These are phyloP conservation scores for Shargacucullia verbasci DNA, from an alignment of 2,888 invertebrate genomes.

Conservation along the genomic window DNA sequence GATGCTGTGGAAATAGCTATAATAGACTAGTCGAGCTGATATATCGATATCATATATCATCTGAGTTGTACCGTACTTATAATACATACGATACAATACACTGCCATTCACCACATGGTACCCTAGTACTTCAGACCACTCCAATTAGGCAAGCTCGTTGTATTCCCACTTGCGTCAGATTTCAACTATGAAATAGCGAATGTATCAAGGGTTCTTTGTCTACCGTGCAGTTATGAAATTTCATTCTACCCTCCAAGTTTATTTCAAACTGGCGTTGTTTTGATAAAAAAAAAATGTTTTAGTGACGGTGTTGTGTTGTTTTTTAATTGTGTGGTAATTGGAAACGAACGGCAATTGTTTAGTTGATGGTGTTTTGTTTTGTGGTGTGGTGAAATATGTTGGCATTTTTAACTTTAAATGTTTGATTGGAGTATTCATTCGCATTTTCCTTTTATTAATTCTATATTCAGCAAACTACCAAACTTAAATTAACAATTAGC, in stretches of 20 bases:
- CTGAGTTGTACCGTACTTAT: too few relatives aligned
- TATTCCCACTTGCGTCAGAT: slow-evolving; percentile 57
- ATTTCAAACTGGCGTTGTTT: slow-evolving; percentile 16
- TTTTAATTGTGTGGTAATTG: slow-evolving; percentile 16
- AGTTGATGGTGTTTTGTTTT: background rate
- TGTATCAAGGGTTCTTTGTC: slow-evolving; percentile 46
- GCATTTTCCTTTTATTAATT: too few relatives aligned
- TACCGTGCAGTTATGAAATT: slow-evolving; percentile 28
- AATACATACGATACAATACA: slow-evolving; percentile 3
- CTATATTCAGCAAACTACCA: too few relatives aligned
- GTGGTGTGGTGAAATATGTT: background rate
- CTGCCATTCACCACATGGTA: slow-evolving; percentile 26
- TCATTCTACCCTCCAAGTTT: slow-evolving; percentile 17
- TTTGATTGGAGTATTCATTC: too few relatives aligned
- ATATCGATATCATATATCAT: too few relatives aligned
- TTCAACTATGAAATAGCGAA: slow-evolving; percentile 66
- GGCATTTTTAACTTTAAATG: too few relatives aligned
- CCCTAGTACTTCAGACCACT: slow-evolving; percentile 47
- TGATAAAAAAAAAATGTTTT: slow-evolving; percentile 29
- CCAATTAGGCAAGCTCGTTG: slow-evolving; percentile 62
- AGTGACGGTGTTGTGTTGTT: slow-evolving; percentile 2
- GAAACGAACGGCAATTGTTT: background rate
- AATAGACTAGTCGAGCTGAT: too few relatives aligned
- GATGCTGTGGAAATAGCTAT: too few relatives aligned
- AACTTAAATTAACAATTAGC: too few relatives aligned